Base-by-base conservation (phyloP, 2,888 invertebrate species). In the Himalopsyche anomala region DNA sequence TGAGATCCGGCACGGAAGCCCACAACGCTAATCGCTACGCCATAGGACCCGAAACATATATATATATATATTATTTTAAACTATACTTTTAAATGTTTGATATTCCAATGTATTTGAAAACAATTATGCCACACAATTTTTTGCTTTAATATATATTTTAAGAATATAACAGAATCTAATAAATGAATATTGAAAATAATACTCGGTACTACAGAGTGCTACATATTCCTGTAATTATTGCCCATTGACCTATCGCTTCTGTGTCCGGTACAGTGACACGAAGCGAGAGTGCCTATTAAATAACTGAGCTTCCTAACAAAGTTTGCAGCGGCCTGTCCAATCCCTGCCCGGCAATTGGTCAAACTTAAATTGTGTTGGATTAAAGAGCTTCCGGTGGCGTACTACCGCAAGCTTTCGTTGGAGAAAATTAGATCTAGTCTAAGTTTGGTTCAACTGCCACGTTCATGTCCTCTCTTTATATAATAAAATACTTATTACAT, bases 331-430 rank as follows among this genome's bases (percentile, higher is more conserved):
- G 36, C 74, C 74, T 74, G 74, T 74, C 74, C 74, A 36, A 15
- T 74, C 28, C 74, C 74, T 15, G 74, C 5, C 74, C 74, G 74
- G 74, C 74, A 74, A 74, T 74, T 74, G 74, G 74, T 74, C 74
- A 74, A 74, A 74, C 74, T 74, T 74, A 74, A 74, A 74, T 74
- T 74, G 74, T 36, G 74, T 74, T 36, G 36, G 74, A 74, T 74
- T 74, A 74, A 9, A 74, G 38, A 74, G 74, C 36, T 74, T 74
- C 74, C 74, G 74, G 74, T 36, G 74, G 28, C 74, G 74, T 5
- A 74, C 36, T 15, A 74, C 74, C 19, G 38, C 74, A 11, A 36
- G 28, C 74, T 74, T 74, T 74, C 38, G 38, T 38, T 38, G 38
- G 74, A 74, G 74, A 74, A 74, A 74, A 74, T 74, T 74, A 74